phyloP scores from a whole-genome alignment of 2,888 invertebrate species.

The Pocota personata region DNA sequence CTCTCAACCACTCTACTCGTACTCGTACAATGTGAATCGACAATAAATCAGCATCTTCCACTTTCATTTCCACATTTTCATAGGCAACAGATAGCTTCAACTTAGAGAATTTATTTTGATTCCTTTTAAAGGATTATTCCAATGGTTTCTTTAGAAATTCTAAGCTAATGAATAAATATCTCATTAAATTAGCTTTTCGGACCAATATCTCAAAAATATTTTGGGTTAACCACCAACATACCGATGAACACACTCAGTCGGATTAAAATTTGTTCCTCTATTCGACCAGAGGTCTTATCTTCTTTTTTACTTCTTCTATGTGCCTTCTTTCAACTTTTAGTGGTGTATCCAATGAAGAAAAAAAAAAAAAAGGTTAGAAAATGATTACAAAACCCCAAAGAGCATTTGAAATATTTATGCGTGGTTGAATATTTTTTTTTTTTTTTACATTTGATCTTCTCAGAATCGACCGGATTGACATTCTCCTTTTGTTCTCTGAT shows the following conservation, averaged over 20 bases:
- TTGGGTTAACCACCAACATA: conserved; percentile 24
- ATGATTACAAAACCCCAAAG: conserved; percentile 66
- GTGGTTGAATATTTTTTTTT: conserved; percentile 47
- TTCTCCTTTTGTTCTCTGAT: conserved; percentile 57
- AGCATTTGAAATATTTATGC: conserved; percentile 69
- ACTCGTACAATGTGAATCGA: conserved; percentile 1
- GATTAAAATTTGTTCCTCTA: conserved; percentile 58
- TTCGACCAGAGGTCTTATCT: conserved; percentile 33
- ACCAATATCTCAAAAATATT: conserved; percentile 66
- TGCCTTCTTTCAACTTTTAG: neutral
- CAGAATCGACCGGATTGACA: conserved; percentile 71
- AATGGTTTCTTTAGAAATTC: conserved; percentile 42
- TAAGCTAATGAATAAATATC: conserved; percentile 68
- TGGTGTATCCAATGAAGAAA: neutral
- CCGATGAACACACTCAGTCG: conserved; percentile 46
- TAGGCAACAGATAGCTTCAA: neutral
- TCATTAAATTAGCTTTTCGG: conserved; percentile 65
- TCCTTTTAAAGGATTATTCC: conserved; percentile 63
- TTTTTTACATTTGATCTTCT: conserved; percentile 53
- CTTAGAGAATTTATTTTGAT: conserved; percentile 38
- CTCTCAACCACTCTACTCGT: neutral
- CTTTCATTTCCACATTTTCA: conserved; percentile 14
- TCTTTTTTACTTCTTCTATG: conserved; percentile 2
- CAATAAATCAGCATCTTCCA: conserved; percentile 58
- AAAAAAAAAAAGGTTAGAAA: conserved; percentile 58